phyloP scores from a whole-genome alignment of 2,888 invertebrate genomes.

The Conistra vaccinii region DNA sequence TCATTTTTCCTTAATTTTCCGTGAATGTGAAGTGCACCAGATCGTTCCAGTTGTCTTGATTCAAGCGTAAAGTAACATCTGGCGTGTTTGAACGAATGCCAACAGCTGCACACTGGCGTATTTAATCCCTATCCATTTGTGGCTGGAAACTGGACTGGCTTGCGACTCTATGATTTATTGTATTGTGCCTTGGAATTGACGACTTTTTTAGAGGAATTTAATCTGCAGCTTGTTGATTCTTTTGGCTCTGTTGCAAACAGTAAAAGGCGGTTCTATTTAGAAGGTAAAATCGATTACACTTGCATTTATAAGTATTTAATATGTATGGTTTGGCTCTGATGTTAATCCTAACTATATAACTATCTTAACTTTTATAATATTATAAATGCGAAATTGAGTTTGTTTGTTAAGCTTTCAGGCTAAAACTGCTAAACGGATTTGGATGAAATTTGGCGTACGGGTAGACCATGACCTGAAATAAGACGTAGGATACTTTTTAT shows the following conservation, averaged over 20 bases:
- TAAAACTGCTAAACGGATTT: too few species aligned
- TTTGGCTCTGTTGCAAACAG: conserved; percentile 4
- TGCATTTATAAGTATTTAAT: background rate
- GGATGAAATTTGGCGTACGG: too few species aligned
- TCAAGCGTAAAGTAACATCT: conserved; percentile 60
- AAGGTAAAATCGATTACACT: background rate
- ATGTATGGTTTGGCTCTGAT: background rate
- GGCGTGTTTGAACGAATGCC: conserved; percentile 82
- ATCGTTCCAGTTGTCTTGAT: conserved; percentile 41
- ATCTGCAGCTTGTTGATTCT: conserved; percentile 47
- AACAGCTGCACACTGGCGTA: conserved; percentile 77
- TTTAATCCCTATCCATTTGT: conserved; percentile 76
- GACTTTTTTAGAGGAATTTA: conserved; percentile 23
- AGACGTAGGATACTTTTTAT: too few species aligned
- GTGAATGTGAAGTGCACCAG: conserved; percentile 36
- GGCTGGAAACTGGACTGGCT: conserved; percentile 62
- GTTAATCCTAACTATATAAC: too few species aligned
- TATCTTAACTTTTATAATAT: too few species aligned
- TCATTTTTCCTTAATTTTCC: background rate
- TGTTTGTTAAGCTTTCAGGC: too few species aligned
- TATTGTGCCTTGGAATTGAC: conserved; percentile 20
- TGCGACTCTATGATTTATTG: conserved; percentile 53
- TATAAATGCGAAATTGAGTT: too few species aligned
- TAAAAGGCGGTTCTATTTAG: background rate
- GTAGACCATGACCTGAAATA: too few species aligned